These are phyloP conservation scores for Albula glossodonta DNA, from an alignment of 2,113 vertebrate genomes.

Conservation along the genomic window DNA sequence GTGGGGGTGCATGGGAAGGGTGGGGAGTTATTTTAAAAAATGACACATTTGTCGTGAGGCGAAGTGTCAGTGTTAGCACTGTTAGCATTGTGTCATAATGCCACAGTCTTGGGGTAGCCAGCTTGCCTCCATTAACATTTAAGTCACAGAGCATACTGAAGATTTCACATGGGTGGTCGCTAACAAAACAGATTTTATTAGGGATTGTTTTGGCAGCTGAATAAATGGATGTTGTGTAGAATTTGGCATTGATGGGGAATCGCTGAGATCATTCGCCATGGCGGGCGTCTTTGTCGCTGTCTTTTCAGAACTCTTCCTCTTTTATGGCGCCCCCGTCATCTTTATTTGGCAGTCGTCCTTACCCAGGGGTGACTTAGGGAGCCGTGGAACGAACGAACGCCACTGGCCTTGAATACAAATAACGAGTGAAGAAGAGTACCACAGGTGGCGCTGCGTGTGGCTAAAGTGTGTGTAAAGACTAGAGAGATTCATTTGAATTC, in stretches of 20 bases:
- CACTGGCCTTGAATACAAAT: neutral
- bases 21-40: too few relatives aligned
- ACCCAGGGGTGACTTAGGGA: neutral
- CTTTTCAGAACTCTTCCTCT: neutral
- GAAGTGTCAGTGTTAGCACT: too few relatives aligned
- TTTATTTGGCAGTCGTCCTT: conserved; percentile 1
- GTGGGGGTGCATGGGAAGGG: too few relatives aligned
- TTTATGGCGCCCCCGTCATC: neutral
- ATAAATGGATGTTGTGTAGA: too few relatives aligned
- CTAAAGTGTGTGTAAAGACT: neutral
- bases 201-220: neutral
- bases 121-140: neutral
- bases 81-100: too few relatives aligned
- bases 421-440: neutral
- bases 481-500: neutral
- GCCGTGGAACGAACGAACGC: neutral
- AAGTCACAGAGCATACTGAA: neutral
- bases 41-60: too few relatives aligned
- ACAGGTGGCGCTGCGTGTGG: neutral
- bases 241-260: neutral
- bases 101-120: neutral
- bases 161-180: neutral
- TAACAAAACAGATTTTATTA: neutral
- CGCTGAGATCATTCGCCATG: neutral
- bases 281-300: neutral